Percentiles rank a stretch among this genome's conserved stretches.
Evolutionary conservation across 2,888 invertebrate genomes (phyloP).

Genomic region (Dolichopus griseipennis): DNA sequence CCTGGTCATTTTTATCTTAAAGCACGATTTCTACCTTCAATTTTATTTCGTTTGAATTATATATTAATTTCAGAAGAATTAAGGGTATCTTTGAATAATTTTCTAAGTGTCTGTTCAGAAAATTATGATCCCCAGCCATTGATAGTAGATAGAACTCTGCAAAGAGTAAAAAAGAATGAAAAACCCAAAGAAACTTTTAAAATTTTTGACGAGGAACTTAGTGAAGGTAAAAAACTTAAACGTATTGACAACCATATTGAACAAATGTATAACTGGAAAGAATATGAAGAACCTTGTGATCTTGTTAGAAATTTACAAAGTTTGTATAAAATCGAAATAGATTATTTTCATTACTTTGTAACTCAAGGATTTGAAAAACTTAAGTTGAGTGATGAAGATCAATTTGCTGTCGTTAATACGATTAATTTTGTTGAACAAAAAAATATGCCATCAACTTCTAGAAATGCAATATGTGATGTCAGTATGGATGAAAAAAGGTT

Average conservation of each 20-base stretch:
- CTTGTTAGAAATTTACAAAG: conserved; percentile 49
- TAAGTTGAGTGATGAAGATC: not conserved
- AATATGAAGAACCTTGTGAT: conserved; percentile 55
- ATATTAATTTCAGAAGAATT: conserved; percentile 38
- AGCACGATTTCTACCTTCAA: conserved; percentile 71
- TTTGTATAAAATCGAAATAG: conserved; percentile 56
- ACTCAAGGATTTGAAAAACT: conserved; percentile 19
- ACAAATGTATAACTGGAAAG: conserved; percentile 29
- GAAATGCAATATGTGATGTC: conserved; percentile 20
- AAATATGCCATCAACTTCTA: conserved; percentile 15
- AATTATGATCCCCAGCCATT: conserved; percentile 32
- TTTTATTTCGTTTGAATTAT: conserved; percentile 59
- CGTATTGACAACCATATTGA: not conserved
- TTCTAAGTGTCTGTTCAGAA: conserved; percentile 27
- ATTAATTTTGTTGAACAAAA: not conserved
- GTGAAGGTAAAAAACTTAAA: not conserved
- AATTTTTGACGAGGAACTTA: not conserved
- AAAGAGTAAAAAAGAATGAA: conserved; percentile 29
- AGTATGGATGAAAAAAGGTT: conserved; percentile 15
- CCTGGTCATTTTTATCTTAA: conserved; percentile 77
- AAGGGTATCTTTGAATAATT: conserved; percentile 39
- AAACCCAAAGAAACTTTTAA: conserved; percentile 21
- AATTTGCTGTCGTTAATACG: not conserved
- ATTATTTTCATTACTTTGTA: conserved; percentile 60
- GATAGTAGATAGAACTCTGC: conserved; percentile 32